These are phyloP conservation scores for Theristicus caerulescens DNA, from an alignment of 2,113 vertebrate species.

Conservation along the genomic window DNA sequence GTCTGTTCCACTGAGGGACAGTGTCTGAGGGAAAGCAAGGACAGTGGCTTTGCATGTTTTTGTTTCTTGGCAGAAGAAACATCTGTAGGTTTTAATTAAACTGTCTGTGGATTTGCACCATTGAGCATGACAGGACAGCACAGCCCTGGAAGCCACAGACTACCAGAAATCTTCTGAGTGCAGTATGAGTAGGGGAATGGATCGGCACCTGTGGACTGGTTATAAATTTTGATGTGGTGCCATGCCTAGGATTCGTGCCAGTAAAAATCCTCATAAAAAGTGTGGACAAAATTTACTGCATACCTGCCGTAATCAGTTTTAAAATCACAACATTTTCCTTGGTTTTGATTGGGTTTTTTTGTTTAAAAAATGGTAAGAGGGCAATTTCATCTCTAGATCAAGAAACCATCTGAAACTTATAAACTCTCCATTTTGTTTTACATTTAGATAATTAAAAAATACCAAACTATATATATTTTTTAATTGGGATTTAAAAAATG, in stretches of 20 bases:
- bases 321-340: neutral
- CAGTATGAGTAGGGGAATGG: neutral
- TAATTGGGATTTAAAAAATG: constrained; percentile 45
- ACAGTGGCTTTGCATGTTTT: rapidly evolving
- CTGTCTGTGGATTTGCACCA: neutral
- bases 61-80: neutral
- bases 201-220: neutral
- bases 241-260: neutral
- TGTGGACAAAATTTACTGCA: constrained; percentile 48
- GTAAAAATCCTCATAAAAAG: constrained; percentile 34
- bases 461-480: constrained; percentile 24
- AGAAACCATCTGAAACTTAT: constrained; percentile 47
- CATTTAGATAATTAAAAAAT: constrained; percentile 56
- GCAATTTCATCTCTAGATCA: constrained; percentile 27
- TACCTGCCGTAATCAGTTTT: neutral
- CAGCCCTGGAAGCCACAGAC: neutral
- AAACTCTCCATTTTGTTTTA: constrained; percentile 20
- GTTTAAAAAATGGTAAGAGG: neutral
- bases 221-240: constrained; percentile 20
- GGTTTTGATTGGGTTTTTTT: neutral
- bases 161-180: neutral
- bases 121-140: neutral
- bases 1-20: neutral
- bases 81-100: neutral
- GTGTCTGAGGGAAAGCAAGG: neutral